These are phyloP conservation scores for Pedionomus torquatus DNA, from an alignment of 2,113 vertebrate genomes.

Conservation along the genomic window DNA sequence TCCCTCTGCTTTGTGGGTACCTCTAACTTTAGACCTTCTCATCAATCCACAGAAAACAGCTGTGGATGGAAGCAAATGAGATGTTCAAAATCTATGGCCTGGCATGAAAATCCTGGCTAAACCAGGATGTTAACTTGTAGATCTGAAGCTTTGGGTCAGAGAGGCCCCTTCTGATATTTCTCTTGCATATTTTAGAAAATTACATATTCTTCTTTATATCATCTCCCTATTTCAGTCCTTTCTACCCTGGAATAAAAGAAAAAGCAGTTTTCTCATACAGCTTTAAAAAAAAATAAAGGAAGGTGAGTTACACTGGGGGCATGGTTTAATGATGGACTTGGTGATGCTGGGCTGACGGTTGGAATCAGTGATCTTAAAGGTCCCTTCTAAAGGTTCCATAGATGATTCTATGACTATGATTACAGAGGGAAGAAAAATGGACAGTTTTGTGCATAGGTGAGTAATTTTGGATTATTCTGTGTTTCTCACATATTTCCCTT, in stretches of 20 bases:
- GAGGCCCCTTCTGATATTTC: accelerated
- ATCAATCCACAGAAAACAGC: background rate
- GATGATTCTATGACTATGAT: background rate
- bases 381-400: background rate
- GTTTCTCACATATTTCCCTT: background rate
- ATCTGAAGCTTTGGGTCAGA: background rate
- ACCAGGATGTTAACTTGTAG: background rate
- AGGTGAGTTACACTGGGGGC: background rate
- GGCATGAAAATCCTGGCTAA: background rate
- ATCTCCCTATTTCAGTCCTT: background rate
- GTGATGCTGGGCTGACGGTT: background rate
- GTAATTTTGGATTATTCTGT: background rate
- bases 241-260: background rate
- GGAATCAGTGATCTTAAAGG: background rate
- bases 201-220: background rate
- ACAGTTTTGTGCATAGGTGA: background rate
- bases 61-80: background rate
- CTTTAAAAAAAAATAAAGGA: background rate
- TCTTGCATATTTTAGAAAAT: background rate
- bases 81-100: background rate
- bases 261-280: background rate
- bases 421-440: background rate
- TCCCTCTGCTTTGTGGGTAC: background rate
- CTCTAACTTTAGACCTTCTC: background rate
- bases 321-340: background rate